Base-by-base conservation (phyloP, 2,888 invertebrate species). In the Ichneumoninae sp. region DNA sequence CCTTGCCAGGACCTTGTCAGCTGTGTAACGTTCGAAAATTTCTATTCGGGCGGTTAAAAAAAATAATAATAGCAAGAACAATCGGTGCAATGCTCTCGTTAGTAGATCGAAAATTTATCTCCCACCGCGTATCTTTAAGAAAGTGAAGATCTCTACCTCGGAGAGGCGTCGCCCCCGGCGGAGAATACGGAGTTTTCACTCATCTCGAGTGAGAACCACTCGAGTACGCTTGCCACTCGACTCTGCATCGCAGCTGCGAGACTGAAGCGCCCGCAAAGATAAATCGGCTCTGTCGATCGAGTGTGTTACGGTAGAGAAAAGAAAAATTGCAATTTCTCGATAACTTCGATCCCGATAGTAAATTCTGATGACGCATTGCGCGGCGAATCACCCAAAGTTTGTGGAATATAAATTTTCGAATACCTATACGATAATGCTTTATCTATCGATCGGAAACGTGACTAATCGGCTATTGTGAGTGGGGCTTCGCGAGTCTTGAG, bases 61-160 rank as follows among this genome's bases (percentile, higher is more conserved):
- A 69, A 68, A 40, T 26, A 26, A 40, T 69, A 16, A 47, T 13
- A 4, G 16, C 1, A 47, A 47, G 16, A 65, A 65, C 40, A 22
- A 75, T 22, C 26, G 5, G 13, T 50, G 47, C 74, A 47, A 76
- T 82, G n/a, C 65, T 57, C 7, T 72, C 82, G 76, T 77, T 78
- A 50, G 47, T 36, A 44, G 44, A 68, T 82, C 77, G 60, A 10
- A 44, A 26, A 44, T 47, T 74, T 13, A 74, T 62, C 74, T 62
- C 74, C 62, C 30, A 50, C 54, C n/a, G 16, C 26, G 72, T n/a
- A 65, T 50, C 75, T 83, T 40, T 22, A 60, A 76, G 71, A 83
- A 80, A 80, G 83, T 80, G 72, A 62, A 70, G 65, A 70, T 57
- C 52, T 47, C 69, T 66, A 50, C 19, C 22, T 50, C n/a, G 78